phyloP scores from a whole-genome alignment of 2,797 vertebrate species.

The Gila robusta region DNA sequence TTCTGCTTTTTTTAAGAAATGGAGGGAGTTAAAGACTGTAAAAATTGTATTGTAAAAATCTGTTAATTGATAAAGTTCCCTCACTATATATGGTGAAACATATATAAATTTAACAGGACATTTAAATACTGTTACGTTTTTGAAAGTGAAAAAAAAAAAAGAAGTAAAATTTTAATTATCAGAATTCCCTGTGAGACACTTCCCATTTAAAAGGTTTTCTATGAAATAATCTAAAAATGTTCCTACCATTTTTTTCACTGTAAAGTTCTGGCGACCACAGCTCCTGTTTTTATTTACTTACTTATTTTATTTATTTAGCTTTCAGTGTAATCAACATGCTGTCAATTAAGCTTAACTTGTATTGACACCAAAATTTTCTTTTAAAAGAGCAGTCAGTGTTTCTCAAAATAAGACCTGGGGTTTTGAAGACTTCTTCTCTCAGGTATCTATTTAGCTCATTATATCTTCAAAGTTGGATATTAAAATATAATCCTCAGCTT shows the following conservation, averaged over 20 bases:
- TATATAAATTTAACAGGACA: background rate
- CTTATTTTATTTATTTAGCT: background rate
- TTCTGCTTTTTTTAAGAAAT: background rate
- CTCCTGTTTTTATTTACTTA: background rate
- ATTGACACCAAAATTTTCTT: background rate
- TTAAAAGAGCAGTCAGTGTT: constrained; percentile 54
- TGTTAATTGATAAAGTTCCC: background rate
- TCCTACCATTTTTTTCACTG: background rate
- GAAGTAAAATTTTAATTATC: no score
- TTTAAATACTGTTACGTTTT: background rate
- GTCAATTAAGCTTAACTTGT: background rate
- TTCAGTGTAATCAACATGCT: background rate
- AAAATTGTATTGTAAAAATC: background rate
- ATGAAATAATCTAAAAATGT: background rate
- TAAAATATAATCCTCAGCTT: background rate
- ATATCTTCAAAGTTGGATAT: constrained; percentile 19
- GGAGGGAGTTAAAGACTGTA: background rate
- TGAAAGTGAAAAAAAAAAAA: background rate
- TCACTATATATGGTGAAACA: no score
- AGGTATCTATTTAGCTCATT: constrained; percentile 62
- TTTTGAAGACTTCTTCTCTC: constrained; percentile 64
- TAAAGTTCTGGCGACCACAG: background rate
- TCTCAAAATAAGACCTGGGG: constrained; percentile 66
- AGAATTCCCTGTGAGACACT: background rate
- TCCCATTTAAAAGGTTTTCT: background rate